Conservation (phyloP, 2,113 vertebrate genomes). For the Tapirus terrestris region DNA sequence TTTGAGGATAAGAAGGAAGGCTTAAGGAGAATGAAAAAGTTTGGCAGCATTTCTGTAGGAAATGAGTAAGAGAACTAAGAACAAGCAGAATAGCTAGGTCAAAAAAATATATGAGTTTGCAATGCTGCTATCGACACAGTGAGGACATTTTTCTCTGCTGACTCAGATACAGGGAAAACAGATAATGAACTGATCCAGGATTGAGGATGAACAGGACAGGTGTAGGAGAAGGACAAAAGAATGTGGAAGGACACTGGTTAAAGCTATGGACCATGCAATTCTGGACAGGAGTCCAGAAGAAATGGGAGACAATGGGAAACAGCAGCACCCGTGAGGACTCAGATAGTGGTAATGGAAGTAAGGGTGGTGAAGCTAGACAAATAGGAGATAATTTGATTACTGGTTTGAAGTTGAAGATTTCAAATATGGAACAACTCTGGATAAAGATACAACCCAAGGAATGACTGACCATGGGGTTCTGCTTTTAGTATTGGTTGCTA, state of each 20-base stretch:
- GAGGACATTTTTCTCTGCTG: neutral
- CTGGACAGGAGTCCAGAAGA: neutral
- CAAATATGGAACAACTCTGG: neutral
- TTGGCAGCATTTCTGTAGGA: neutral
- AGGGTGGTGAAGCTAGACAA: neutral
- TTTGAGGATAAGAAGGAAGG: neutral
- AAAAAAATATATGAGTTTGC: neutral
- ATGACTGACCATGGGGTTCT: neutral
- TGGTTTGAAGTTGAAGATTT: neutral
- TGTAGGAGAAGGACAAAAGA: neutral
- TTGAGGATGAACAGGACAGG: neutral
- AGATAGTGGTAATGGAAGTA: too few species aligned
- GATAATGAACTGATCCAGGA: neutral
- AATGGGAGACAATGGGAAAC: neutral
- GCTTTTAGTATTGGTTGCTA: neutral
- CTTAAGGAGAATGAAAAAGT: neutral
- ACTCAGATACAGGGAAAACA: neutral
- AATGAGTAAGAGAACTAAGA: neutral
- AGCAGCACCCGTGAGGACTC: neutral
- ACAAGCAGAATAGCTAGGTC: neutral
- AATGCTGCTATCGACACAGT: neutral
- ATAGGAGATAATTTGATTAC: neutral
- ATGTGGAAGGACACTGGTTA: neutral
- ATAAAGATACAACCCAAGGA: neutral
- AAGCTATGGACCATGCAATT: neutral